These are phyloP conservation scores for Hiodon tergisus DNA, from an alignment of 2,113 vertebrate species.

Conservation along the genomic window DNA sequence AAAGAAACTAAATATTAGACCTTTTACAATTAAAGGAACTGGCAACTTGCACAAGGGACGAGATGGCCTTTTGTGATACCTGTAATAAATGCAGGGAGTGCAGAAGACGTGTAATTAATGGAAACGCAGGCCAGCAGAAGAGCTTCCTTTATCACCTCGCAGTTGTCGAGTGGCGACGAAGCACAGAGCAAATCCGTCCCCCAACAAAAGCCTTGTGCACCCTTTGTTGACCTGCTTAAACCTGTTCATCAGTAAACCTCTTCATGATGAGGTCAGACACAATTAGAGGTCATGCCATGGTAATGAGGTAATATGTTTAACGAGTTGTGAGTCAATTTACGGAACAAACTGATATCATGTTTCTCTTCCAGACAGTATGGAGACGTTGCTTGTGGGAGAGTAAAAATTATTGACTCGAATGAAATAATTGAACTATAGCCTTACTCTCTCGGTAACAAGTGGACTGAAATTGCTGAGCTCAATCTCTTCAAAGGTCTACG, in stretches of 20 bases:
- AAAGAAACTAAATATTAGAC: background rate
- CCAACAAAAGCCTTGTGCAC: background rate
- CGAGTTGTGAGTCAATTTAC: background rate
- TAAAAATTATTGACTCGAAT: no score
- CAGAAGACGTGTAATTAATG: conserved; percentile 19
- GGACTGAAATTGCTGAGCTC: no score
- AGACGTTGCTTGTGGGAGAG: no score
- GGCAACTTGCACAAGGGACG: background rate
- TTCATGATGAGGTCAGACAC: background rate
- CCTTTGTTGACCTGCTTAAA: background rate
- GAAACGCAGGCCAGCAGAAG: background rate
- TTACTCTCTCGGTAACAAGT: no score
- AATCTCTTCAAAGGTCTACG: no score
- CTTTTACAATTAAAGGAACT: conserved; percentile 4
- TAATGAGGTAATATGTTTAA: background rate
- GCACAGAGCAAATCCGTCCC: background rate
- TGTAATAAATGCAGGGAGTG: conserved; percentile 7
- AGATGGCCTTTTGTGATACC: background rate
- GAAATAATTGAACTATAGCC: no score
- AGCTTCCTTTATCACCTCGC: background rate
- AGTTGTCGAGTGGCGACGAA: background rate
- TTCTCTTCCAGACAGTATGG: no score
- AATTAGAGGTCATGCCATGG: background rate
- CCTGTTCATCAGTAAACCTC: background rate
- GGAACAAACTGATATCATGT: no score